Evolutionary conservation across 2,888 invertebrate genomes (phyloP).

Genomic region (Galerucella calmariensis): DNA sequence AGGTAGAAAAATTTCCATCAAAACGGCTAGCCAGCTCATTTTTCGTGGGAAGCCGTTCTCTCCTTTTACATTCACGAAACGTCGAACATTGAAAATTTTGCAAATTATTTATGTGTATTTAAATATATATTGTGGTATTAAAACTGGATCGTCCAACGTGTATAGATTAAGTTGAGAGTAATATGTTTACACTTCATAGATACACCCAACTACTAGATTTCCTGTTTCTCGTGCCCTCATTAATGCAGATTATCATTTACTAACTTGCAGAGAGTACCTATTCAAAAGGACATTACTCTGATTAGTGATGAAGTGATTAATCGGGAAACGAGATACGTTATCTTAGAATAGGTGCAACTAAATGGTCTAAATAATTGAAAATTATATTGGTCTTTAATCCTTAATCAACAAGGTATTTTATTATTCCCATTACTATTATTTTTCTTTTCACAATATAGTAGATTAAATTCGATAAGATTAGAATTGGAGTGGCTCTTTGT

Average conservation of each 20-base stretch:
- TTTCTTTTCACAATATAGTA: too few species aligned
- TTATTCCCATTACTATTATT: too few species aligned
- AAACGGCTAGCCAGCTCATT: conserved; percentile 41
- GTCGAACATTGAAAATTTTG: conserved; percentile 1
- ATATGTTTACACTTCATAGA: conserved; percentile 12
- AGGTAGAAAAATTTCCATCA: conserved; percentile 40
- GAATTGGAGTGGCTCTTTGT: too few species aligned
- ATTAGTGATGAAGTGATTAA: too few species aligned
- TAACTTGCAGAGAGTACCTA: too few species aligned
- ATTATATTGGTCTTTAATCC: too few species aligned
- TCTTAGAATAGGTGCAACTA: too few species aligned
- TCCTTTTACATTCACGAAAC: conserved; percentile 33
- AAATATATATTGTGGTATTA: neutral
- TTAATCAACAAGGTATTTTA: too few species aligned
- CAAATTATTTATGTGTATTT: conserved; percentile 12
- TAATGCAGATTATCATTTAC: neutral
- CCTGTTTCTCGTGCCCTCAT: neutral
- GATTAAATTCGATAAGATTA: too few species aligned
- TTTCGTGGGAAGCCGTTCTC: conserved; percentile 38
- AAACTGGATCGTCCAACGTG: conserved; percentile 10
- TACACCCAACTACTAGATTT: conserved; percentile 10
- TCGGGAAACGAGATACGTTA: too few species aligned
- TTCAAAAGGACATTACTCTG: too few species aligned
- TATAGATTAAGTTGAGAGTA: neutral
- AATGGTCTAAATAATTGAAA: too few species aligned